Conservation (phyloP, 2,113 vertebrate genomes). For the Elachura formosa region DNA sequence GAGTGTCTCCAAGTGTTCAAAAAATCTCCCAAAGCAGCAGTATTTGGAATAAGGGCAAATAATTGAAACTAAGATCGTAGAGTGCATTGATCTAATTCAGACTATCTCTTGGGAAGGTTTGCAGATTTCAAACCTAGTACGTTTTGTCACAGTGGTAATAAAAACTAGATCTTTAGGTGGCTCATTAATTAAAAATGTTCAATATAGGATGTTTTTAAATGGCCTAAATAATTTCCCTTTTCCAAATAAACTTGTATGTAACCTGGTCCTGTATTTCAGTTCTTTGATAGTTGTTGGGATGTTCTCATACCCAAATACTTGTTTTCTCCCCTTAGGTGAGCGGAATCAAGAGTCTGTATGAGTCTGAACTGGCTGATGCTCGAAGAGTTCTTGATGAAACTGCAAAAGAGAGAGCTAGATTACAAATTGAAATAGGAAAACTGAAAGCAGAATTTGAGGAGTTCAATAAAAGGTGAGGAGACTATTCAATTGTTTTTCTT, state of each 20-base stretch:
- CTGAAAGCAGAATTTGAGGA: constrained; percentile 87
- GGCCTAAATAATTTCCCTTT: not conserved
- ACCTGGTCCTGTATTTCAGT: not conserved
- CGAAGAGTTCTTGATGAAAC: constrained; percentile 92
- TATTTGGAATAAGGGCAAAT: not conserved
- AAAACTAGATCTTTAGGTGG: not conserved
- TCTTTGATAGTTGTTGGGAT: not conserved
- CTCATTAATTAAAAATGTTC: not conserved
- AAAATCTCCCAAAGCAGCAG: not conserved
- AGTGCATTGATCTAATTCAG: not conserved
- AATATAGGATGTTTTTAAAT: not conserved
- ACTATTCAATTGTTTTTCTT: not conserved
- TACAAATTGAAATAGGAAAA: constrained; percentile 94
- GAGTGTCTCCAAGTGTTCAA: not conserved
- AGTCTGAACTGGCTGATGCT: constrained; percentile 90
- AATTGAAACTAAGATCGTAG: not conserved
- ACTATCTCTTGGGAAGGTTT: not conserved
- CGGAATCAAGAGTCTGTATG: constrained; percentile 88
- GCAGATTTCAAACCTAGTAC: not conserved
- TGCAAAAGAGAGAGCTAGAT: constrained; percentile 83
- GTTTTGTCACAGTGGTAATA: not conserved
- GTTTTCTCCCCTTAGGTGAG: constrained; percentile 74
- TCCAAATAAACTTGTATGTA: not conserved
- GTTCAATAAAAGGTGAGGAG: constrained; percentile 74
- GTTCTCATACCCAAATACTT: not conserved